Evolutionary conservation across 2,888 invertebrate species (phyloP), one percentile per base, ranked within the genome.

Genomic region (Cantharis rustica): DNA sequence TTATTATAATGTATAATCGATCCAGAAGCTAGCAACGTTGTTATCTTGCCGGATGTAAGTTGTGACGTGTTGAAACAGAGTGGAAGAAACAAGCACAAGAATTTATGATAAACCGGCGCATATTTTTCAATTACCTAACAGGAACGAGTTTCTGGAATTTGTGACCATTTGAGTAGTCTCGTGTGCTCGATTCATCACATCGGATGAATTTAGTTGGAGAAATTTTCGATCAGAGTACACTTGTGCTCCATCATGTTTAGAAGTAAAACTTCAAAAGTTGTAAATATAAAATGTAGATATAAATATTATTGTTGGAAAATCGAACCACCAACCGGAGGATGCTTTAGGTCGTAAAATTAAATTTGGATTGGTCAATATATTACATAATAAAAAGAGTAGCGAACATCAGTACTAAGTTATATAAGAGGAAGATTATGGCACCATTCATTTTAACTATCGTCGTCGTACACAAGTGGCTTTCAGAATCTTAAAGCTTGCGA

Each of bases 381-480:
- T 66, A 16, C 64, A n/a, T 66, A 23, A 66, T 66, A 66, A 66
- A 66, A 66, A 66, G 64, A 66, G 17, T 16, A 20, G 23, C 10
- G 20, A 66, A 66, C 64, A 66, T 66, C 64, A 66, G 64, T 66
- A 66, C 20, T 66, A n/a, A 16, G 13, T 20, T 20, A 20, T 66
- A 66, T 66, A 66, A 69, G 31, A 69, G 69, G 47, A 47, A 47
- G 47, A 69, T 69, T 69, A 69, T 47, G 27, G 20, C 62, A 71
- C 71, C 72, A 72, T 72, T 68, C 15, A 66, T 68, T 72, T 68
- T 68, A 71, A 20, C 64, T 66, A 66, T 61, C 72, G 20, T 72
- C 16, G 20, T 72, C 66, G 20, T 47, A 66, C n/a, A 64, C 47
- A 68, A 72, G 66, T 31, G 72, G 17, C 31, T 20, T 15, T 72